phyloP scores from a whole-genome alignment of 2,113 vertebrate species.

The Proterorhinus semilunaris region DNA sequence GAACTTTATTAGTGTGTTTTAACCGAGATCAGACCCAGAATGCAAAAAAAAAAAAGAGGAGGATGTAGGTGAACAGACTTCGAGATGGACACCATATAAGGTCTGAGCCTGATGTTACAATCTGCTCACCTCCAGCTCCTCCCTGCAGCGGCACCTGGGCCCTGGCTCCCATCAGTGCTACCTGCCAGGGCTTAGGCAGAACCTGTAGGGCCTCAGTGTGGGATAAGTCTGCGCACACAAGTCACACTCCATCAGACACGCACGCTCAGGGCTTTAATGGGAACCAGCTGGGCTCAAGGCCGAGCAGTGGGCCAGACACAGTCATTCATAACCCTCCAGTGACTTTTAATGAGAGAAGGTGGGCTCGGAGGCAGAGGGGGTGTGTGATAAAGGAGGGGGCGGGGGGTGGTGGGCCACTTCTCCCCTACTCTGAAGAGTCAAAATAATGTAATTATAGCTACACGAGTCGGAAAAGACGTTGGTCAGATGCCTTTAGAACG shows the following conservation, averaged over 20 bases:
- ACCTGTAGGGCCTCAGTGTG: constrained; percentile 69
- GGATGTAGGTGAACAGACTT: constrained; percentile 25
- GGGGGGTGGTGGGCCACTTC: constrained; percentile 34
- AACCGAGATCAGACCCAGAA: not conserved
- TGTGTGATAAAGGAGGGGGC: constrained; percentile 47
- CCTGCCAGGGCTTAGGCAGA: constrained; percentile 70
- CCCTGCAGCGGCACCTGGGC: constrained; percentile 64
- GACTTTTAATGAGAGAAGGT: constrained; percentile 75
- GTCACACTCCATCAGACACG: constrained; percentile 12
- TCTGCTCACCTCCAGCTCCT: constrained; percentile 6
- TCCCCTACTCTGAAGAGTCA: constrained; percentile 35
- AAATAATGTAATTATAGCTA: constrained; percentile 20
- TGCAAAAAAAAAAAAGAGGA: not conserved
- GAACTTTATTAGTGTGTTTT: no score
- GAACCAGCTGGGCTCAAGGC: constrained; percentile 81
- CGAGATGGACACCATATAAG: constrained; percentile 37
- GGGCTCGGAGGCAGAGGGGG: constrained; percentile 55
- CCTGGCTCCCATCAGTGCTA: constrained; percentile 71
- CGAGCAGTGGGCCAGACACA: constrained; percentile 67
- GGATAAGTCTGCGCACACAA: constrained; percentile 46
- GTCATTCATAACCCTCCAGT: constrained; percentile 81
- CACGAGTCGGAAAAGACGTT: not conserved
- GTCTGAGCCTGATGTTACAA: constrained; percentile 34
- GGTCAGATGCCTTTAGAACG: not conserved
- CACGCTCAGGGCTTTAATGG: constrained; percentile 67